phyloP scores from a whole-genome alignment of 2,888 invertebrate genomes.

The Melanostoma scalare region DNA sequence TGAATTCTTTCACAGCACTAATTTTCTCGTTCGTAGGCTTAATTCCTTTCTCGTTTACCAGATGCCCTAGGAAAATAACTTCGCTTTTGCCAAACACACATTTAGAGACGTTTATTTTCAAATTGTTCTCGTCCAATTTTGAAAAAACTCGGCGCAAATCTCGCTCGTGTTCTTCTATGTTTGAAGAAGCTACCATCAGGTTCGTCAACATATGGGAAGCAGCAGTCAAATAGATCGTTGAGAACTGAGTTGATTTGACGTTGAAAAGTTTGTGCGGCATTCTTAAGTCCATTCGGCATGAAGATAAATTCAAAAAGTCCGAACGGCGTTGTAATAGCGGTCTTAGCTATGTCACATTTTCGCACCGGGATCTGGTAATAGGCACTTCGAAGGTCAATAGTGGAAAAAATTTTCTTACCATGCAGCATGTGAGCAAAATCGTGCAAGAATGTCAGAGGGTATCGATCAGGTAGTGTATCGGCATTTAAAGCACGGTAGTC shows the following conservation, averaged over 20 bases:
- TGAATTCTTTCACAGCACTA: not conserved
- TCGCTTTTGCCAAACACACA: constrained; percentile 25
- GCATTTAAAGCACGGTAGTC: constrained; percentile 19
- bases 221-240: not conserved
- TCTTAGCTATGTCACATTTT: not conserved
- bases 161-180: constrained; percentile 13
- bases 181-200: constrained; percentile 3
- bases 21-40: constrained; percentile 6
- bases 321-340: constrained; percentile 7
- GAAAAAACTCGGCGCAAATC: constrained; percentile 5
- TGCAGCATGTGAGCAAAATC: constrained; percentile 5
- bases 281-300: not conserved
- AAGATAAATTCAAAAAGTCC: not conserved
- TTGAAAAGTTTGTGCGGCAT: not conserved
- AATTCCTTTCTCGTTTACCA: constrained; percentile 7
- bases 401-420: constrained; percentile 4
- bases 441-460: constrained; percentile 9
- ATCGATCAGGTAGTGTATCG: constrained; percentile 25
- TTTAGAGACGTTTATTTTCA: constrained; percentile 4
- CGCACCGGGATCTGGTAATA: no score
- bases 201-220: constrained; percentile 2
- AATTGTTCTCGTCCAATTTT: not conserved
- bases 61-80: constrained; percentile 11
- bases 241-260: not conserved
- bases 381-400: not conserved